Evolutionary conservation across 2,888 invertebrate genomes (phyloP), one percentile per base, ranked within the genome.

Genomic region (Tachina grossa): DNA sequence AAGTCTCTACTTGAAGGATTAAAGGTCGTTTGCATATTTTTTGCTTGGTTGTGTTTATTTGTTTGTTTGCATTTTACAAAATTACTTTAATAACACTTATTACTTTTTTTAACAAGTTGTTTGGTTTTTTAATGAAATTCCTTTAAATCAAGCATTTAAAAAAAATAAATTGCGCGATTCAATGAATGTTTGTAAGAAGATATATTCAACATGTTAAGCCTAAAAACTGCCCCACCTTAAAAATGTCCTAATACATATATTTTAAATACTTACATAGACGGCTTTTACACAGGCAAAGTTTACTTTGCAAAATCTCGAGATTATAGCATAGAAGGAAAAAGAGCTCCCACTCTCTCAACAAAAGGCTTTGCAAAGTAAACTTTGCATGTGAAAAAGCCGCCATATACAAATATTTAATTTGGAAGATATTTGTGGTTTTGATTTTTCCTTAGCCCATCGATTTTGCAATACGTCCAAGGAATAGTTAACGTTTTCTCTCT

Each of bases 1-100:
- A 66, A 74, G 31, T 51, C 39, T 65, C 51, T 80, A 81, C 61
- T 75, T 81, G 78, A 68, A 81, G 72, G 77, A 81, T 81, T 78
- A 82, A 78, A 82, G 85, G 82, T 81, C 69, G 69, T 78, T 85
- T 81, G 78, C 74, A 85, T 85, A 78, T 78, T 82, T 81, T 65
- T 31, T 31, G 31, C 31, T 31, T 31, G 31, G 31, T 31, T 31
- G 31, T 31, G 31, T 31, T 31, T 31, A 31, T 31, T 53, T 71
- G 16, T 47, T 14, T 13, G 47, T 41, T 51, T 41, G 47, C 51
- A 14, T 39, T 49, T 55, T 55, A 39, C 16, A 1, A 75, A 80
- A 80, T 76, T 82, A 66, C 68, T 85, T 81, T 66, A 68, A 74
- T 55, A 57, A 63, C 76, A 59, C 69, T 41, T 49, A 65, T 66